A percentile compares a stretch with the other conserved stretches of the same genome.
Conservation (phyloP, 92 coral and sea anemone genomes). For the Phenganax stokvisi region DNA sequence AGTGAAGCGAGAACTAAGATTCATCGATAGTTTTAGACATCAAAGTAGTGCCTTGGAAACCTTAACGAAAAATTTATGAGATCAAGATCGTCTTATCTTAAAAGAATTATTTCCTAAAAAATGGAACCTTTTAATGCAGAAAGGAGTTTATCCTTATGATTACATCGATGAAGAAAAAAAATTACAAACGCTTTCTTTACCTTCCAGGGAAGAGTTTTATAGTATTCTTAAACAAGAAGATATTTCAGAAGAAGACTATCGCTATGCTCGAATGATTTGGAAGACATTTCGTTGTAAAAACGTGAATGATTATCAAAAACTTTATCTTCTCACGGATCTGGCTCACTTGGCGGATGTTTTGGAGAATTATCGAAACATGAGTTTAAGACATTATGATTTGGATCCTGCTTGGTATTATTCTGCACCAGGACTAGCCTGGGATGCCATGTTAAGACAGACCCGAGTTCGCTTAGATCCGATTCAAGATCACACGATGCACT, state of each 20-base stretch:
- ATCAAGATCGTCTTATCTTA: background rate
- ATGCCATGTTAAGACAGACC: background rate
- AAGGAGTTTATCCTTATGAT: constrained; percentile 43
- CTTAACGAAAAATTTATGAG: background rate
- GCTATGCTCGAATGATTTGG: constrained; percentile 32
- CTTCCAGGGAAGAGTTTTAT: constrained; percentile 27
- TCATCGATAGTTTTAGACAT: background rate
- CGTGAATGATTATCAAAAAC: background rate
- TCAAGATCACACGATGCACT: background rate
- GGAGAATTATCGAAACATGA: background rate
- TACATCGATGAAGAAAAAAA: constrained; percentile 16
- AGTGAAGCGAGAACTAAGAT: background rate
- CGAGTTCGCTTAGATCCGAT: background rate
- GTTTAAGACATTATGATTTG: background rate
- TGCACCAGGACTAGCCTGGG: constrained; percentile 32
- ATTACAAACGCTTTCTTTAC: constrained; percentile 8
- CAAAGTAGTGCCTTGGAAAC: background rate
- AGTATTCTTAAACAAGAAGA: background rate
- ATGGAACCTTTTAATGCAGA: background rate
- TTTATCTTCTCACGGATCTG: too few species aligned
- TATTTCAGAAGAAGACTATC: constrained; percentile 29
- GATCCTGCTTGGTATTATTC: constrained; percentile 42
- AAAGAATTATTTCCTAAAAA: background rate
- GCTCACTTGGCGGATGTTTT: too few species aligned
- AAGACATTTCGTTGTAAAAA: background rate